Conservation (phyloP, 2,797 vertebrate species). For the Heteromormyrus szaboi region DNA sequence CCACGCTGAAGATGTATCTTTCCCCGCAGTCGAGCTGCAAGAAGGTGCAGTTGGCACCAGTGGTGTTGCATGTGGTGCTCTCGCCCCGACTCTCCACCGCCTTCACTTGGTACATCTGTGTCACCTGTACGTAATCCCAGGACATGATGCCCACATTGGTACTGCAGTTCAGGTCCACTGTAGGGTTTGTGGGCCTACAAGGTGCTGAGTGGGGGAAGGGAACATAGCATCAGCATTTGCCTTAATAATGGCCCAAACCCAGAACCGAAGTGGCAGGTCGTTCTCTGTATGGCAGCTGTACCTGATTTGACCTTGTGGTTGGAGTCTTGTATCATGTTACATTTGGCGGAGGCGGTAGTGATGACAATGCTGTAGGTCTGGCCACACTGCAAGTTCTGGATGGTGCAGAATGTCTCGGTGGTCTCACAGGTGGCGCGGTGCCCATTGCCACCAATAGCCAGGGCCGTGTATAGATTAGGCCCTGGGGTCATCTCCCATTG, state of each 20-base stretch:
- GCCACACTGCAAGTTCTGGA: constrained; percentile 56
- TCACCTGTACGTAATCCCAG: constrained; percentile 49
- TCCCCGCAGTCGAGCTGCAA: constrained; percentile 56
- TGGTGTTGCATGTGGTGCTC: constrained; percentile 46
- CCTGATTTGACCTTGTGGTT: constrained; percentile 60
- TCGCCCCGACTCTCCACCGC: constrained; percentile 45
- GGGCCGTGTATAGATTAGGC: constrained; percentile 48
- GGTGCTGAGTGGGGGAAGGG: constrained; percentile 47
- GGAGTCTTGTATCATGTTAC: constrained; percentile 48
- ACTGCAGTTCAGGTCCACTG: constrained; percentile 47
- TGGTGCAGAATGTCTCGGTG: constrained; percentile 46
- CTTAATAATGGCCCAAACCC: background rate
- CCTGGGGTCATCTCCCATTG: constrained; percentile 42
- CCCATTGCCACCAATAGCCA: constrained; percentile 53
- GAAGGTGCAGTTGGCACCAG: constrained; percentile 52
- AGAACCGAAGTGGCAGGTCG: background rate
- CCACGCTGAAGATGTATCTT: constrained; percentile 52
- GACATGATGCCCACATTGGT: constrained; percentile 43
- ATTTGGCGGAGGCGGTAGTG: constrained; percentile 48
- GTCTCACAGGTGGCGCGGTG: constrained; percentile 45
- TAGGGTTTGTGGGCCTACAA: constrained; percentile 44
- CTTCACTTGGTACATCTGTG: constrained; percentile 52
- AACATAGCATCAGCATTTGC: background rate
- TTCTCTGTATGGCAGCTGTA: constrained; percentile 20
- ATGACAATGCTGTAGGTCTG: constrained; percentile 57